Conservation (phyloP, 2,888 invertebrate genomes). For the Ischnura elegans region DNA sequence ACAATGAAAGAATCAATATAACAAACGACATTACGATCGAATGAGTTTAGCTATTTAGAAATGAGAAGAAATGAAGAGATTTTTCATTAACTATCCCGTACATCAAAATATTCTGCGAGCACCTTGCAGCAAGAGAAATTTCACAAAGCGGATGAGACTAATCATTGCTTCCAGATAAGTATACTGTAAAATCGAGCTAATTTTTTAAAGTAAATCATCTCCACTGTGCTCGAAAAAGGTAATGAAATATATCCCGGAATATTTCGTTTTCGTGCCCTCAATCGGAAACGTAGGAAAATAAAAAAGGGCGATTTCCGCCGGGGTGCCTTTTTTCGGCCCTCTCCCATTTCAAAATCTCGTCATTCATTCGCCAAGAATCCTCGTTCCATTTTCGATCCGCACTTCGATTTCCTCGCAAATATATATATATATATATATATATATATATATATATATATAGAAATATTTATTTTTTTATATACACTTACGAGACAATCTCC, state of each 20-base stretch:
- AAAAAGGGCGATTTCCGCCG: conserved; percentile 38
- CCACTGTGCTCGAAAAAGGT: not conserved
- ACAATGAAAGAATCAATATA: not conserved
- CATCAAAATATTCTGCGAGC: not conserved
- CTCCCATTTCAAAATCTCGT: not conserved
- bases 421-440: conserved; percentile 9
- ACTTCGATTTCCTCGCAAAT: conserved; percentile 3
- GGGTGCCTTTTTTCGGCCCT: not conserved
- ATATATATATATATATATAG: not conserved
- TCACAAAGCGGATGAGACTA: not conserved
- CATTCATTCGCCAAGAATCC: not conserved
- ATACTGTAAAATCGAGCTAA: not conserved
- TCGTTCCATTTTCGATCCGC: conserved; percentile 25
- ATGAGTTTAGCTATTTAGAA: not conserved
- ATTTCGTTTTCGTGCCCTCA: not conserved
- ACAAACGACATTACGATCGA: not conserved
- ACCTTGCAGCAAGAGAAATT: not conserved
- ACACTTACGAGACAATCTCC: conserved; percentile 42
- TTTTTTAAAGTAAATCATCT: not conserved
- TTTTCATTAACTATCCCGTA: not conserved
- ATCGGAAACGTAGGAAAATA: not conserved
- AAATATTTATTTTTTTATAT: not conserved
- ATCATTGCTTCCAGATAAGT: not conserved
- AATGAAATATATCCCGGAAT: not conserved
- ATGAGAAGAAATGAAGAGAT: not conserved